Evolutionary conservation across 1,140 invertebrate species (phyloP).

Genomic region (Ylistrum balloti): DNA sequence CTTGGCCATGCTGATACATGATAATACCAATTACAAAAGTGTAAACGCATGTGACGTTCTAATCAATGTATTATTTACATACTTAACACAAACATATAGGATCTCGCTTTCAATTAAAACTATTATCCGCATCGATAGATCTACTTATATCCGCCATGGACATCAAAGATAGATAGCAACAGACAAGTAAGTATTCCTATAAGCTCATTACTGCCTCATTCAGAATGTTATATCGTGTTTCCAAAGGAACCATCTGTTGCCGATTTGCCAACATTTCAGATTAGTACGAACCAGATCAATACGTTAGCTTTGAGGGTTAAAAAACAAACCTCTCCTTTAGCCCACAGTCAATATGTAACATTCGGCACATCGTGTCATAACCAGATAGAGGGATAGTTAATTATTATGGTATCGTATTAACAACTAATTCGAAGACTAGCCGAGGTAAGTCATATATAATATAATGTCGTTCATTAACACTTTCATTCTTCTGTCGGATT

Average conservation of each 20-base stretch:
- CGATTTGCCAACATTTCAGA: conserved; percentile 25
- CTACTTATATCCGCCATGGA: not conserved
- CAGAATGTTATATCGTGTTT: not conserved
- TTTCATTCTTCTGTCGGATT: too few species aligned
- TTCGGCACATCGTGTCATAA: not conserved
- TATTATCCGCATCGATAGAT: not conserved
- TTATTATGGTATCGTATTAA: not conserved
- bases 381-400: not conserved
- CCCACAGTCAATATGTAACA: conserved; percentile 1
- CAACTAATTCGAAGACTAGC: not conserved
- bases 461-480: not conserved
- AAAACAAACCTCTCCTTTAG: conserved; percentile 33
- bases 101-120: not conserved
- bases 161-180: not conserved
- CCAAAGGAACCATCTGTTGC: not conserved
- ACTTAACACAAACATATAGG: not conserved
- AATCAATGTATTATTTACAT: not conserved
- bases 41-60: too few species aligned
- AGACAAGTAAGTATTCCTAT: not conserved
- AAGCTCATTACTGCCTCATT: conserved; percentile 11
- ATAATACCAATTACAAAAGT: too few species aligned
- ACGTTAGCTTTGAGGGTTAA: conserved; percentile 6
- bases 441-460: not conserved
- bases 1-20: too few species aligned
- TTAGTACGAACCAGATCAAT: not conserved